Percentiles rank a stretch among this genome's conserved stretches.
These are phyloP conservation scores for Morelia viridis DNA, from an alignment of 2,797 vertebrate species.

Conservation along the genomic window DNA sequence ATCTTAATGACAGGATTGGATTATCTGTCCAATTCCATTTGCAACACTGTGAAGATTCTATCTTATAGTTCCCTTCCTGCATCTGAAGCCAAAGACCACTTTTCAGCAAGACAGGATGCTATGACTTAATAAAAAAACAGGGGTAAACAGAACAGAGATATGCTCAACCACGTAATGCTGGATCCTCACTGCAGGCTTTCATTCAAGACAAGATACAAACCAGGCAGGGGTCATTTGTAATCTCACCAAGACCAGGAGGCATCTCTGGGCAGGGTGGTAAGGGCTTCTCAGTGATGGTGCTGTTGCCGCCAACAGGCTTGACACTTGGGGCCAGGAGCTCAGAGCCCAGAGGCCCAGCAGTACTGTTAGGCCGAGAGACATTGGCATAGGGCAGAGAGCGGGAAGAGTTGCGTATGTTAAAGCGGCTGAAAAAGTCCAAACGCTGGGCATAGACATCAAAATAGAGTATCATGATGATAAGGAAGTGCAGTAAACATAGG, in stretches of 20 bases:
- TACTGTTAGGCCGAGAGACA: constrained; percentile 87
- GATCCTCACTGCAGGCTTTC: neutral
- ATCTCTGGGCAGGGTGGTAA: constrained; percentile 90
- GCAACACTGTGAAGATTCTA: neutral
- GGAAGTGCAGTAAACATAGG: constrained; percentile 96
- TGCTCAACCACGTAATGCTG: neutral
- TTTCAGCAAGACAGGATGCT: neutral
- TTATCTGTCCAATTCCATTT: neutral
- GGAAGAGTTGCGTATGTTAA: constrained; percentile 79
- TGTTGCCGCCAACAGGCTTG: constrained; percentile 77
- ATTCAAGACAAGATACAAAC: neutral
- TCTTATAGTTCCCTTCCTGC: neutral
- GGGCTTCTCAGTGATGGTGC: constrained; percentile 79
- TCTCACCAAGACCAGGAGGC: constrained; percentile 91
- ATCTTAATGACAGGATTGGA: neutral
- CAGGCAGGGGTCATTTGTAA: neutral
- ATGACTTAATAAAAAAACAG: neutral
- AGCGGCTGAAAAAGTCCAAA: constrained; percentile 97
- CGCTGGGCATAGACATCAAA: constrained; percentile 96
- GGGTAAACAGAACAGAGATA: neutral
- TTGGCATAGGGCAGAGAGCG: constrained; percentile 83
- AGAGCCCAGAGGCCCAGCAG: constrained; percentile 68
- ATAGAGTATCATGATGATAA: constrained; percentile 98
- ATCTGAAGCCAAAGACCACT: neutral
- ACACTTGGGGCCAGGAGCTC: constrained; percentile 80